Evolutionary conservation across 2,888 invertebrate genomes (phyloP).

Genomic region (Lacanobia oleracea): DNA sequence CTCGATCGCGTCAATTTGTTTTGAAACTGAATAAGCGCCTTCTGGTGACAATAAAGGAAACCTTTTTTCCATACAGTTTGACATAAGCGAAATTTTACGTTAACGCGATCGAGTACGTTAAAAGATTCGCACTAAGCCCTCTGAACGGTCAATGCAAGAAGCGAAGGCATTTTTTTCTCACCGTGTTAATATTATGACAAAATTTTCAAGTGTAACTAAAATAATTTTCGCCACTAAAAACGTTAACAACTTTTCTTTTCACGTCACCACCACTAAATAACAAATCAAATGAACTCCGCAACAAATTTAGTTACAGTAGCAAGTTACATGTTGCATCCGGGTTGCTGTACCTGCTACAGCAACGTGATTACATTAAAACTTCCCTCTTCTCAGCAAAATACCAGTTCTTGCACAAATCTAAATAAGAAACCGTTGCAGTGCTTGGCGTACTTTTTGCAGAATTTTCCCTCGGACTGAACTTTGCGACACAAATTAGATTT

Average conservation of each 20-base stretch:
- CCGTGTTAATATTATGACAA: too few species aligned
- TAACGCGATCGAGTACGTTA: too few species aligned
- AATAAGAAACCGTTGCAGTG: constrained; percentile 16
- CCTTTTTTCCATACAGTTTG: too few species aligned
- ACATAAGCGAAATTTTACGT: too few species aligned
- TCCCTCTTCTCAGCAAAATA: constrained; percentile 18
- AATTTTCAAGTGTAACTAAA: neutral
- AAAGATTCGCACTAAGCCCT: too few species aligned
- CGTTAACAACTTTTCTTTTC: neutral
- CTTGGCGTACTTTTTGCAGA: constrained; percentile 17
- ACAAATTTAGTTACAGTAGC: constrained; percentile 24
- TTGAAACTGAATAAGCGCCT: too few species aligned
- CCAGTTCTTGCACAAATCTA: constrained; percentile 25
- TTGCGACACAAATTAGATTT: constrained; percentile 29
- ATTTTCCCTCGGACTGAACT: constrained; percentile 13
- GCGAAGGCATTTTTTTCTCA: too few species aligned
- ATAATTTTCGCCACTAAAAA: neutral
- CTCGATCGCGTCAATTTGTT: too few species aligned
- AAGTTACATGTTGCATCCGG: constrained; percentile 7
- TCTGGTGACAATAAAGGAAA: too few species aligned
- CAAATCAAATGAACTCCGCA: constrained; percentile 42
- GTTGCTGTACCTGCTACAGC: constrained; percentile 29
- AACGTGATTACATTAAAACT: constrained; percentile 46
- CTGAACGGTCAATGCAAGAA: too few species aligned
- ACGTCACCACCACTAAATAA: neutral